phyloP scores from a whole-genome alignment of 2,113 vertebrate genomes.

The Macrotus californicus region DNA sequence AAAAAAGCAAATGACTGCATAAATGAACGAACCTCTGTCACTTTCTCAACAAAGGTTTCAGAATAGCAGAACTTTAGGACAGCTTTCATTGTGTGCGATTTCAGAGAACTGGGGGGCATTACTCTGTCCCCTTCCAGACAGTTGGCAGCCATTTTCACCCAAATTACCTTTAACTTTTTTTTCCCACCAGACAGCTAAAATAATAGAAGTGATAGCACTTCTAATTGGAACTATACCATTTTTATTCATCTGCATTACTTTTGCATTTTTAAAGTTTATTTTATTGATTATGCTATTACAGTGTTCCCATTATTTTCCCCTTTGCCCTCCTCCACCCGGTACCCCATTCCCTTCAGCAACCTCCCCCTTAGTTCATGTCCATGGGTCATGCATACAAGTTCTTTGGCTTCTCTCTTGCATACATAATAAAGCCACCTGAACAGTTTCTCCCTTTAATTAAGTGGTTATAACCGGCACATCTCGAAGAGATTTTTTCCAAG shows the following conservation, averaged over 20 bases:
- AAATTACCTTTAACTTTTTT: not conserved
- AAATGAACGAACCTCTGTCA: not conserved
- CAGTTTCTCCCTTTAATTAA: constrained; percentile 46
- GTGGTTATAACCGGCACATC: not conserved
- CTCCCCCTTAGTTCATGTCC: too few relatives aligned
- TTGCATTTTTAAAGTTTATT: not conserved
- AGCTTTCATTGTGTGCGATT: not conserved
- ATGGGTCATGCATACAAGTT: too few relatives aligned
- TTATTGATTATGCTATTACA: too few relatives aligned
- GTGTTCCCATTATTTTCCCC: too few relatives aligned
- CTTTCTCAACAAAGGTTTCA: not conserved
- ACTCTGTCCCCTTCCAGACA: not conserved
- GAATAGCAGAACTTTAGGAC: not conserved
- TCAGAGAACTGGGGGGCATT: not conserved
- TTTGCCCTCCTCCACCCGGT: too few relatives aligned
- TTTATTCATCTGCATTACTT: not conserved
- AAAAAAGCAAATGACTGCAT: not conserved
- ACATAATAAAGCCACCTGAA: not conserved
- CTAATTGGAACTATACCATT: not conserved
- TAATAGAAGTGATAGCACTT: not conserved
- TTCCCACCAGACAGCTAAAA: not conserved
- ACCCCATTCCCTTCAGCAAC: too few relatives aligned
- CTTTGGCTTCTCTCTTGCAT: too few relatives aligned
- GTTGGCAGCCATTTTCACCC: not conserved
- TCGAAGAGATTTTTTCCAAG: not conserved